Evolutionary conservation across 2,888 invertebrate genomes (phyloP), one percentile per base, ranked within the genome.

Genomic region (Sarcophaga variegata): DNA sequence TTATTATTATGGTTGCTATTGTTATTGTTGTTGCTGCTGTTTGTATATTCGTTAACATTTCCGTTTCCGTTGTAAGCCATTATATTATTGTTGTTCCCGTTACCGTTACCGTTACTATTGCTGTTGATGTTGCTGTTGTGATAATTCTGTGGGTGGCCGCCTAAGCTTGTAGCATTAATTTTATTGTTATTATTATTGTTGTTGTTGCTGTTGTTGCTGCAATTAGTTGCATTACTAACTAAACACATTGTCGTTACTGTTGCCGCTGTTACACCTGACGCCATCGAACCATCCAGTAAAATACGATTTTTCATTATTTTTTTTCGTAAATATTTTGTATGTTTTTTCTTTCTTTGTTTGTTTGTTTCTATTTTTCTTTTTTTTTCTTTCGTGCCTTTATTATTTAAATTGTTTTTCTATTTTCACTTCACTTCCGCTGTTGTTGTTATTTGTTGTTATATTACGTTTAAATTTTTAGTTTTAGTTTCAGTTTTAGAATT

Each of bases 291-390:
- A 89, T 92, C 91, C 89, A 91, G 89, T 88, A 90, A 90, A 90
- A 90, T 92, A 88, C 89, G 90, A 90, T 91, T 92, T 92, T 92
- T 92, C 92, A 92, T 91, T 89, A 88, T 22, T 64, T 76, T 63
- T 74, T 77, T 59, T 75, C 49, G 62, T 20, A 74, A 37, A 76
- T 67, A 66, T 12, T 66, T 59, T 77, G 45, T 66, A 60, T 64
- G 74, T 37, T n/a, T 75, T 12, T 63, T 10, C 22, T 22, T 22
- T 22, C 22, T 22, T 22, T 22, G 22, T 22, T 22, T 22, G 22
- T 22, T 12, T 75, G 74, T 70, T 60, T 17, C 49, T n/a, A 4
- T 78, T 81, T 54, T 69, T 22, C 22, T 22, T 22, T 22, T 75
- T 8, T 62, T 6, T 67, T 74, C 75, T n/a, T n/a, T 75, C 75